A percentile compares a stretch with the other conserved stretches of the same genome.
These are phyloP conservation scores for Meandrina meandrites DNA, from an alignment of 92 coral and sea anemone genomes.

Conservation along the genomic window DNA sequence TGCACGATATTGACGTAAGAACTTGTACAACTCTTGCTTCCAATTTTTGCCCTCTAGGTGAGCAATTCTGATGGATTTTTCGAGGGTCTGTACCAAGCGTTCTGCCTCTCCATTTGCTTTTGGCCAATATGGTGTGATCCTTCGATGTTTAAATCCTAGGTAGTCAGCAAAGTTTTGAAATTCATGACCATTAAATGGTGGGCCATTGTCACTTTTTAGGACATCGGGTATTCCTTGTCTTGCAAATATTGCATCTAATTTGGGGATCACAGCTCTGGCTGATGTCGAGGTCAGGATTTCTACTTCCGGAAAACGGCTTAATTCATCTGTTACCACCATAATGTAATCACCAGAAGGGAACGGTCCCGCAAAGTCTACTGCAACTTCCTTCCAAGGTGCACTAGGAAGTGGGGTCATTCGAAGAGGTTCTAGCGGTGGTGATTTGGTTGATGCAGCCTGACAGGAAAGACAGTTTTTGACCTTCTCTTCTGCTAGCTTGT, in stretches of 20 bases:
- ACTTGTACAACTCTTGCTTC: conserved; percentile 56
- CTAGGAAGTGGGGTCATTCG: conserved; percentile 50
- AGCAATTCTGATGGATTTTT: conserved; percentile 50
- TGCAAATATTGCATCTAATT: conserved; percentile 29
- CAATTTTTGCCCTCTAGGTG: conserved; percentile 35
- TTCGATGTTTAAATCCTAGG: conserved; percentile 25
- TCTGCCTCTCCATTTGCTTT: conserved; percentile 22
- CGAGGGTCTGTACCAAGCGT: conserved; percentile 31
- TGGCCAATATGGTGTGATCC: conserved; percentile 12
- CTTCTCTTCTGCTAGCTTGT: conserved; percentile 51
- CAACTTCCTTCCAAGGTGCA: conserved; percentile 64
- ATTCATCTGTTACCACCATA: conserved; percentile 58
- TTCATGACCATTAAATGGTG: conserved; percentile 6
- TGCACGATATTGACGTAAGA: conserved; percentile 57
- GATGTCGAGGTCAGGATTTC: conserved; percentile 58
- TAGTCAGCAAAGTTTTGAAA: conserved; percentile 13
- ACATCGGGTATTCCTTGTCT: conserved; percentile 30
- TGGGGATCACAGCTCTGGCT: conserved; percentile 46
- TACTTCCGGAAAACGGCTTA: conserved; percentile 70
- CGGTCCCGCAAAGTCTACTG: conserved; percentile 65
- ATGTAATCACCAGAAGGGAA: conserved; percentile 69
- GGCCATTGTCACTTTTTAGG: conserved; percentile 45
- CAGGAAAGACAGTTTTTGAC: conserved; percentile 54
- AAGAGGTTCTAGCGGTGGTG: conserved; percentile 26
- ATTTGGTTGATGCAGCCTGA: conserved; percentile 53